Base-by-base conservation (phyloP, 2,113 vertebrate species). In the Dipodomys ordii region DNA sequence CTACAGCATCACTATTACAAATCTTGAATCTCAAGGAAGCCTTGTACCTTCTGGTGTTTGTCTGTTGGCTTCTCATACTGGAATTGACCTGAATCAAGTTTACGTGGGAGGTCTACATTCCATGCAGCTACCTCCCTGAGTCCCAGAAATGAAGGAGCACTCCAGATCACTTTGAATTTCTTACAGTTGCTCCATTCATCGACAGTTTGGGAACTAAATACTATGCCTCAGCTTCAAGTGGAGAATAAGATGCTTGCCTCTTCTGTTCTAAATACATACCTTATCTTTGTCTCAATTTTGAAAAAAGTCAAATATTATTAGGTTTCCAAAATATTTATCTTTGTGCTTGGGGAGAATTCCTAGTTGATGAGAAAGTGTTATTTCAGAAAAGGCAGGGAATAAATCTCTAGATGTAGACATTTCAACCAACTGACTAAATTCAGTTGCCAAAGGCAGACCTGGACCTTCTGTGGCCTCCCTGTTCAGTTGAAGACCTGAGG, bases 311-410 rank as follows among this genome's bases (percentile, higher is more conserved):
- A 96, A 20, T 91, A 96, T 95, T 90, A 60, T 89, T 92, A 97
- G 80, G 95, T 96, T 92, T 97, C 96, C 78, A 96, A 86, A 97
- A 95, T 93, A 97, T 92, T 98, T 97, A 93, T 96, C 96, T 97
- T 96, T 90, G 91, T 96, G 83, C 96, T 82, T 85, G 84, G 84
- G 23, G 44, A 88, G 57, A 96, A 86, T 94, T 95, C 88, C 39
- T 95, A 87, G 84, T 87, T 93, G 86, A 87, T 92, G 94, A 97
- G 96, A 95, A 95, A 94, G 71, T 72, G 73, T 83, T 94, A n/a
- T 97, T 97, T 94, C 94, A 94, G 91, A 95, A 90, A 94, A 97
- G 82, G 12, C 84, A 94, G 92, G 91, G 84, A 95, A 95, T 94
- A 95, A 95, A 92, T 96, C 82, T 93, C 74, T 74, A 2, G 16